phyloP scores from a whole-genome alignment of 2,797 vertebrate species.

The Crocidura indochinensis region DNA sequence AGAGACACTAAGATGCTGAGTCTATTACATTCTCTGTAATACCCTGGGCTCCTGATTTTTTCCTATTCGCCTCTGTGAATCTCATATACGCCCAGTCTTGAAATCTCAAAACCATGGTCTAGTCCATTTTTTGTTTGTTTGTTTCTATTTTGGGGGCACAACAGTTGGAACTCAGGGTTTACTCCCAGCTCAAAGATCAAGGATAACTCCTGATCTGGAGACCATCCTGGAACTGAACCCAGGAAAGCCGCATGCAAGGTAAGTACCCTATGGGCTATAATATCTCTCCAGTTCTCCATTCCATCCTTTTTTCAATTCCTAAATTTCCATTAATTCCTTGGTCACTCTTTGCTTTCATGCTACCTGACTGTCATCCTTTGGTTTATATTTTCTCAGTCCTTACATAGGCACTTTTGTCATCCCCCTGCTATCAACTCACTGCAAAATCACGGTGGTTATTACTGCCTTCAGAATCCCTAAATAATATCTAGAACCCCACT shows the following conservation, averaged over 20 bases:
- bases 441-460: background rate
- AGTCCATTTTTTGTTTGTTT: background rate
- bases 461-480: background rate
- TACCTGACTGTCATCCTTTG: background rate
- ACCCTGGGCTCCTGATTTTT: background rate
- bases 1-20: background rate
- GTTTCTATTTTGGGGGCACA: no score
- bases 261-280: no score
- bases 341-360: background rate
- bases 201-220: no score
- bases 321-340: background rate
- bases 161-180: no score
- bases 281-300: no score
- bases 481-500: background rate
- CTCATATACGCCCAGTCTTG: background rate
- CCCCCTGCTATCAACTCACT: no score
- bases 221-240: no score
- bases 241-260: no score
- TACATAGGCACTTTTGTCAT: background rate
- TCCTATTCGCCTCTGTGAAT: background rate
- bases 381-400: no score
- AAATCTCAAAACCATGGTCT: background rate
- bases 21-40: background rate
- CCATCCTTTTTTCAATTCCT: background rate
- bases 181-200: no score